These are phyloP conservation scores for Phaethornis superciliosus DNA, from an alignment of 2,113 vertebrate genomes.

Conservation along the genomic window DNA sequence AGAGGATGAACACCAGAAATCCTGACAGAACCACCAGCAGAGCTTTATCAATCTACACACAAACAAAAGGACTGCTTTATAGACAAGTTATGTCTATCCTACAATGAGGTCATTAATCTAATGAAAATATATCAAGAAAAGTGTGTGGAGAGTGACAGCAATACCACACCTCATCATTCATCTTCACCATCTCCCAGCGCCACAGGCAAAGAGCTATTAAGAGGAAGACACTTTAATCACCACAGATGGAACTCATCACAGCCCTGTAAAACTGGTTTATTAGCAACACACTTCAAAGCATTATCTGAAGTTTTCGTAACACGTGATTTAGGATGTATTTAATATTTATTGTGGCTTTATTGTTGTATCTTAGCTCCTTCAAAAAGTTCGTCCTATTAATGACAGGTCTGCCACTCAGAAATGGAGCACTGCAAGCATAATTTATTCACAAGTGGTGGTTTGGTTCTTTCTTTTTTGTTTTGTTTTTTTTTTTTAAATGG, in stretches of 20 bases:
- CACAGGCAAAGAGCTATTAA: slow-evolving; percentile 46
- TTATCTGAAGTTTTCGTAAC: slow-evolving; percentile 63
- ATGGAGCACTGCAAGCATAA: not conserved
- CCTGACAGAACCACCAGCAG: not conserved
- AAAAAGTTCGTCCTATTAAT: not conserved
- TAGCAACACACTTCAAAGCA: slow-evolving; percentile 74
- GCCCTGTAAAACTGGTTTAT: slow-evolving; percentile 74
- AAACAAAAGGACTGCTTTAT: slow-evolving; percentile 62
- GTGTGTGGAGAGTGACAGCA: slow-evolving; percentile 50
- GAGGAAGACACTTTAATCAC: slow-evolving; percentile 75
- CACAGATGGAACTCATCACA: slow-evolving; percentile 69
- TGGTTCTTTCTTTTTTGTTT: too few species aligned
- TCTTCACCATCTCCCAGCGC: slow-evolving; percentile 68
- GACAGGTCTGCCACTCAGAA: not conserved
- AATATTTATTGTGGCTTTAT: not conserved
- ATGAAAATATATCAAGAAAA: slow-evolving; percentile 72
- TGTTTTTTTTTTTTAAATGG: too few species aligned
- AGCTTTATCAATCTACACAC: slow-evolving; percentile 18
- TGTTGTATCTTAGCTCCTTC: not conserved
- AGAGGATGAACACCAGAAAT: accelerated
- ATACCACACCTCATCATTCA: slow-evolving; percentile 69
- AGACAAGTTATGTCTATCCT: slow-evolving; percentile 68
- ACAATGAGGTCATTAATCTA: slow-evolving; percentile 72
- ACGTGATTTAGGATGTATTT: slow-evolving; percentile 19
- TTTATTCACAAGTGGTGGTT: not conserved